Evolutionary conservation across 2,113 vertebrate species (phyloP).

Genomic region (Narcine bancroftii): DNA sequence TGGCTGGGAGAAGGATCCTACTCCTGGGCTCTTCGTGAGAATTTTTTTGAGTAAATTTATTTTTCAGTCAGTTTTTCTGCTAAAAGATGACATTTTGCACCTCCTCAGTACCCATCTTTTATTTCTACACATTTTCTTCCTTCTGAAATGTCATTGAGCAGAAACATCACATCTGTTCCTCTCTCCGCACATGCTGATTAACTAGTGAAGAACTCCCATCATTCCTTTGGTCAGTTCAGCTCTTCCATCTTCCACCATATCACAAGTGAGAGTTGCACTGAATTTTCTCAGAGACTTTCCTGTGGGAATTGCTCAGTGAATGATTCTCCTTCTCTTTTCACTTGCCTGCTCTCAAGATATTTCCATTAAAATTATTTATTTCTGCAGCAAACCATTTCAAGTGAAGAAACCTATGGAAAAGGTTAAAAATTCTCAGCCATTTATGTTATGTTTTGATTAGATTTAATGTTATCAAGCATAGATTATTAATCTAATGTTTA

Average conservation of each 20-base stretch:
- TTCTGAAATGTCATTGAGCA: no score
- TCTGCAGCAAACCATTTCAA: background rate
- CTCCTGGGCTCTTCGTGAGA: background rate
- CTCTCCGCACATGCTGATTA: no score
- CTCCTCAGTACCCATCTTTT: no score
- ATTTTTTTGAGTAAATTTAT: background rate
- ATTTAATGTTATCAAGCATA: background rate
- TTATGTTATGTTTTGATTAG: background rate
- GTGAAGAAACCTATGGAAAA: background rate
- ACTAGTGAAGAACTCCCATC: background rate
- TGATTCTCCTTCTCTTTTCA: background rate
- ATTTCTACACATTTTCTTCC: no score
- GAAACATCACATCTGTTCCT: no score
- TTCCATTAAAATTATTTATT: background rate
- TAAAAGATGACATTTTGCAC: no score
- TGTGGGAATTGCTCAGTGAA: background rate
- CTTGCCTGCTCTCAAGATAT: background rate
- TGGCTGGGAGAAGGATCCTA: background rate
- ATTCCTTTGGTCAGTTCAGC: background rate
- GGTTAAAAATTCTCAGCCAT: background rate
- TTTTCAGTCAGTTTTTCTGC: background rate
- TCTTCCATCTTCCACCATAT: background rate
- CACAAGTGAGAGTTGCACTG: background rate
- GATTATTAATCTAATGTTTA: background rate
- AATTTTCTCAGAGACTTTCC: background rate